phyloP scores from a whole-genome alignment of 2,888 invertebrate genomes.

The Stenolophus ochropezus region DNA sequence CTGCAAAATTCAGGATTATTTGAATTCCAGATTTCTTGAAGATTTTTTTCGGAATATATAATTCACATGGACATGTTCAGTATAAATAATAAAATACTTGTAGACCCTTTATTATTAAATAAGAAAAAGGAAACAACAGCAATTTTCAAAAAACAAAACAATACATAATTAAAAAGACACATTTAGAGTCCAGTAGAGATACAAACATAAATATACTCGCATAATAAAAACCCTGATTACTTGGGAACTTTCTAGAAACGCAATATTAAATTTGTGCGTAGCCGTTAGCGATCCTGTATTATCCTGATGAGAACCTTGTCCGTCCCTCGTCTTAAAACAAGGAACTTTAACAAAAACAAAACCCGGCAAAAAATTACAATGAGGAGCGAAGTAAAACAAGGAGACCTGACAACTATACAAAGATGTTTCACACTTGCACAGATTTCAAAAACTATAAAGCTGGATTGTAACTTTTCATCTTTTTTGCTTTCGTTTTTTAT shows the following conservation, averaged over 20 bases:
- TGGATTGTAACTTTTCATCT: neutral
- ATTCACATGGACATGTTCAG: too few species aligned
- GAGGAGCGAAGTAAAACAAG: neutral
- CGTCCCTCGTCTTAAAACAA: neutral
- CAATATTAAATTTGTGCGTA: neutral
- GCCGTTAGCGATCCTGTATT: neutral
- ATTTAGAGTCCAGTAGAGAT: too few species aligned
- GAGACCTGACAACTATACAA: neutral
- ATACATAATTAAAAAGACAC: too few species aligned
- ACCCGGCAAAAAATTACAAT: neutral
- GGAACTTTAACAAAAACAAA: neutral
- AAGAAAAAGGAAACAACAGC: too few species aligned
- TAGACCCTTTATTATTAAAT: too few species aligned
- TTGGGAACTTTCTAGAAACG: neutral
- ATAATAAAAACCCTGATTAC: neutral
- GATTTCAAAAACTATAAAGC: neutral
- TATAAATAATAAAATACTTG: too few species aligned
- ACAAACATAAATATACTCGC: neutral
- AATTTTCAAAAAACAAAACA: too few species aligned
- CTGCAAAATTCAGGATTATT: too few species aligned
- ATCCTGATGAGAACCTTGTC: neutral
- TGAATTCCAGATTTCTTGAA: too few species aligned
- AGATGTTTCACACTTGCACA: neutral
- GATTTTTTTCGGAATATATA: too few species aligned
- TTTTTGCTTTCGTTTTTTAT: too few species aligned